These are phyloP conservation scores for Gobionotothen gibberifrons DNA, from an alignment of 2,797 vertebrate species.

Conservation along the genomic window DNA sequence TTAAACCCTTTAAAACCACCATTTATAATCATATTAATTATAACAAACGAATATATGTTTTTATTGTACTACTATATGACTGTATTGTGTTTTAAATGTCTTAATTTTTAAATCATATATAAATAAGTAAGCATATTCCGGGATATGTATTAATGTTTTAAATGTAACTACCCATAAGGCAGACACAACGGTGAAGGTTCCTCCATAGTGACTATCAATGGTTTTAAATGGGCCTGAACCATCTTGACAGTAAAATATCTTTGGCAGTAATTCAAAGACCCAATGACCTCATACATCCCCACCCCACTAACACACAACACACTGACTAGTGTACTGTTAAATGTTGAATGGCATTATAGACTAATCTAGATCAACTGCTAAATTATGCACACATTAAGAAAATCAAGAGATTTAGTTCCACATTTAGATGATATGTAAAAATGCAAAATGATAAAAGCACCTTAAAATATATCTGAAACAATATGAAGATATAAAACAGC, in stretches of 20 bases:
- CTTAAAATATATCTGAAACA: conserved; percentile 4
- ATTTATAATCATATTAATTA: no score
- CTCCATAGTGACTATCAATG: background rate
- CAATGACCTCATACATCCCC: conserved; percentile 62
- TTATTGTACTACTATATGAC: no score
- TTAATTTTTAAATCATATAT: no score
- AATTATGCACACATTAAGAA: background rate
- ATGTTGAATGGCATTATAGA: background rate
- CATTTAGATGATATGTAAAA: conserved; percentile 18
- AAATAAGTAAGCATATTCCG: no score
- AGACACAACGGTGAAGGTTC: no score
- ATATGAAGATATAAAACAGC: conserved; percentile 25
- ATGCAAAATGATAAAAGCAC: conserved; percentile 34
- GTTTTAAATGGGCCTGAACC: background rate
- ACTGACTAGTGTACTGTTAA: conserved; percentile 2
- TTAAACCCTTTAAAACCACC: no score
- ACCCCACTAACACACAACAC: conserved; percentile 8
- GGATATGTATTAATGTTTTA: no score
- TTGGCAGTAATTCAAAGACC: conserved; percentile 41
- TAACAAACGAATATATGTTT: no score
- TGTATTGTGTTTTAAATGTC: no score
- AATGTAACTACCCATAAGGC: no score
- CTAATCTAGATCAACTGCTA: background rate
- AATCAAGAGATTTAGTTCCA: background rate
- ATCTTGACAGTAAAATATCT: conserved; percentile 25